Evolutionary conservation across 2,888 invertebrate genomes (phyloP), one percentile per base, ranked within the genome.

Genomic region (Julus scanicus): DNA sequence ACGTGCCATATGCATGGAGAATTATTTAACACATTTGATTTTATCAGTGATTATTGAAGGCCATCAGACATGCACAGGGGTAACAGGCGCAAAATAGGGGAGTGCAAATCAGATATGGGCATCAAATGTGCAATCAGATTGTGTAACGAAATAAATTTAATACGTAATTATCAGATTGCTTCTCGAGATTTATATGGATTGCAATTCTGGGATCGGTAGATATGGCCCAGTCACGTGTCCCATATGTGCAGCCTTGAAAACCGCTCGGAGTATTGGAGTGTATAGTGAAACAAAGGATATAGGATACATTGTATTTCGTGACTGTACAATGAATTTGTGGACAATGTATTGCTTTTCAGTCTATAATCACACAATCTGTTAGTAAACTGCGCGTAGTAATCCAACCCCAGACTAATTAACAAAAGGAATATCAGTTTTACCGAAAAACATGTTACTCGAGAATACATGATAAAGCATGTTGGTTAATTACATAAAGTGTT

Each of bases 161-260:
- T 71, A 29, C 71, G 29, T 71, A 71, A 71, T 71, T 71, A 71
- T 71, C 71, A 71, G 71, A 71, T 71, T 71, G 71, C 71, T 71
- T 9, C n/a, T 6, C 20, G 71, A 71, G 71, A 71, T 71, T 71
- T 71, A n/a, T n/a, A 11, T 11, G n/a, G 29, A 71, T 29, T 29
- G 20, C 0, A 71, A 71, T 29, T 20, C 29, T 71, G 71, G 71
- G 71, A 71, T 8, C 20, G 29, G n/a, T 6, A 71, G 71, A 71
- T 71, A 29, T 71, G 71, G 29, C 29, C 8, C 17, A 1, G 71
- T 20, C 71, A 71, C 71, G 71, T 71, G 71, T 29, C 71, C 71
- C 71, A 71, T 71, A 71, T 71, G 71, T 20, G 71, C 29, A 71
- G 29, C 71, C 29, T 71, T 71, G 29, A 71, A 71, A 71, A 71